A percentile compares a stretch with the other conserved stretches of the same genome.
Conservation (phyloP, 2,797 vertebrate genomes). For the Coracias cyanogaster region DNA sequence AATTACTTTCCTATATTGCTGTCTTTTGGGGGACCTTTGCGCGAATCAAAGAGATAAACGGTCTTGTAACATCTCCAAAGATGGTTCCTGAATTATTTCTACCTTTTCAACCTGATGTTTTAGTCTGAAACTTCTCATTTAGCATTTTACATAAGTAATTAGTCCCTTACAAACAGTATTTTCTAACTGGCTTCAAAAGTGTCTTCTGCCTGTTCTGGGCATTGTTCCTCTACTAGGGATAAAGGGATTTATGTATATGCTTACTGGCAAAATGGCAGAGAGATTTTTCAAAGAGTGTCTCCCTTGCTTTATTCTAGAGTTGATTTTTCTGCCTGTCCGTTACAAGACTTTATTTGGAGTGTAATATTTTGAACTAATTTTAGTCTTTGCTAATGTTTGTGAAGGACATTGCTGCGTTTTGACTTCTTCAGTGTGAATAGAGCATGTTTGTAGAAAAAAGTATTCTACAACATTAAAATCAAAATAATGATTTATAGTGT, state of each 20-base stretch:
- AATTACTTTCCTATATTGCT: background rate
- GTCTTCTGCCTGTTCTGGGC: background rate
- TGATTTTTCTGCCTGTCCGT: background rate
- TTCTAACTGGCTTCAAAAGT: background rate
- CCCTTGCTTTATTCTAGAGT: background rate
- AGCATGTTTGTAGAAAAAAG: background rate
- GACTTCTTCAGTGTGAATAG: background rate
- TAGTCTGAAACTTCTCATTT: background rate
- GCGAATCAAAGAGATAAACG: conserved; percentile 8
- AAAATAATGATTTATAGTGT: background rate
- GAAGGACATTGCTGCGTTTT: background rate
- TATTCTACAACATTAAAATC: background rate
- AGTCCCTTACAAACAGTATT: conserved; percentile 27
- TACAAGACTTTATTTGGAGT: background rate
- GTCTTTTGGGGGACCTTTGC: background rate
- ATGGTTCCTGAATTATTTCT: conserved; percentile 42
- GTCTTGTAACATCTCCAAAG: background rate
- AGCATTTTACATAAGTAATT: conserved; percentile 52
- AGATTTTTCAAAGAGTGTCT: background rate
- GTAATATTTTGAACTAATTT: background rate
- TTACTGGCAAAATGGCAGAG: background rate
- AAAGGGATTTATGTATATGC: background rate
- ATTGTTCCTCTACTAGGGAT: background rate
- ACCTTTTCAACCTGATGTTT: conserved; percentile 15
- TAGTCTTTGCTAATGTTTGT: background rate